phyloP scores from a whole-genome alignment of 2,113 vertebrate genomes.

The Columba janthina region DNA sequence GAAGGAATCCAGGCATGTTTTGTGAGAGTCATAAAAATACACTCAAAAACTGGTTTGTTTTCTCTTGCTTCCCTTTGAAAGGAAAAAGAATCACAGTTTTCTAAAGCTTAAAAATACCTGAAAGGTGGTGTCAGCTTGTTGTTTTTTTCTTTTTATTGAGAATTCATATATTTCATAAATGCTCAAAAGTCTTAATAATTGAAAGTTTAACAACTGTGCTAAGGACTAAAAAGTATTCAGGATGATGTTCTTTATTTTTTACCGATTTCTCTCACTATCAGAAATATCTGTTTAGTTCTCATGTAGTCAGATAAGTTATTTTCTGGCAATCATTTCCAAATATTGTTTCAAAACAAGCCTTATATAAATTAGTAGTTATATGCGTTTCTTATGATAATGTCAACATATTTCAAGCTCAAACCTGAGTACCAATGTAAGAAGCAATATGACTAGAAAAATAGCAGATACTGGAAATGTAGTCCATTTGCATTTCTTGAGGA shows the following conservation, averaged over 20 bases:
- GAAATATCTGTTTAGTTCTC: not conserved
- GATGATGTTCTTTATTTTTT: not conserved
- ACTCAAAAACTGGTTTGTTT: not conserved
- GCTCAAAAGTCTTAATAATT: not conserved
- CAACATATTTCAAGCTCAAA: not conserved
- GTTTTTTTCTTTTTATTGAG: not conserved
- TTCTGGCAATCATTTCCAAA: not conserved
- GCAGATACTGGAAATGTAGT: not conserved
- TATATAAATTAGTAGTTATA: not conserved
- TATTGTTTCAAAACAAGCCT: not conserved
- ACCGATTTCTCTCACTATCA: not conserved
- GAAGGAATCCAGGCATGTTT: not conserved
- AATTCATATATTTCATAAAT: not conserved
- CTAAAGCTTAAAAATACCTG: not conserved
- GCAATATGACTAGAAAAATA: not conserved
- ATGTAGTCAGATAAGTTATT: not conserved
- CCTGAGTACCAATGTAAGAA: not conserved
- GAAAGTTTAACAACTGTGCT: not conserved
- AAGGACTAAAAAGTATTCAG: not conserved
- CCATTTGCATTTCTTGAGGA: not conserved
- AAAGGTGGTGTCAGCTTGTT: not conserved
- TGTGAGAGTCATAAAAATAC: not conserved
- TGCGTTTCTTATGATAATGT: not conserved
- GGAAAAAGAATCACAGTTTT: not conserved
- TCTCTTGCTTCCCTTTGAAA: not conserved